These are phyloP conservation scores for Cathartes aura DNA, from an alignment of 2,113 vertebrate species.

Conservation along the genomic window DNA sequence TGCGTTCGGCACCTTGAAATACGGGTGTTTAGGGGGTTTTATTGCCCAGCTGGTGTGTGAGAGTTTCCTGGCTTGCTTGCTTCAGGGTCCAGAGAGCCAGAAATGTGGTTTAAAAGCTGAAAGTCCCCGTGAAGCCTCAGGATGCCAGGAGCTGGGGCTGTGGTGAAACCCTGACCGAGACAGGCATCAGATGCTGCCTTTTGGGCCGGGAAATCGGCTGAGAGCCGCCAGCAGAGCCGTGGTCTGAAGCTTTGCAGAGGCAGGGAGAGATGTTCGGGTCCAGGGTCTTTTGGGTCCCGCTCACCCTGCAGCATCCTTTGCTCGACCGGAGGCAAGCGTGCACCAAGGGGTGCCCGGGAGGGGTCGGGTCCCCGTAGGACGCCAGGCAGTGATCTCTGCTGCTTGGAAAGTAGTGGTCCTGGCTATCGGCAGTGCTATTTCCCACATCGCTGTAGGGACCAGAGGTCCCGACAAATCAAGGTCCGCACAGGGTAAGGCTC, in stretches of 20 bases:
- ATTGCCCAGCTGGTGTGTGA: fast-evolving
- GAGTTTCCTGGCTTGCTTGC: not conserved
- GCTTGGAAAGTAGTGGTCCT: not conserved
- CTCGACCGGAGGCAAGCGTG: fast-evolving
- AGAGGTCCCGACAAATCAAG: fast-evolving
- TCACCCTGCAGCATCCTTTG: not conserved
- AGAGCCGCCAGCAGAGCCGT: not conserved
- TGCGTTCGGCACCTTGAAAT: fast-evolving
- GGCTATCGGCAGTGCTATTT: not conserved
- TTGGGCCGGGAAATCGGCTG: not conserved
- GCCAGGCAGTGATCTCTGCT: not conserved
- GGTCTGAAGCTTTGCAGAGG: not conserved
- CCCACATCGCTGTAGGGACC: fast-evolving
- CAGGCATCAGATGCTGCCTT: not conserved
- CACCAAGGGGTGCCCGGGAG: not conserved
- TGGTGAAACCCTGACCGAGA: fast-evolving
- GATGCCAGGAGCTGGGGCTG: not conserved
- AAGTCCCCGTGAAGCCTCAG: not conserved
- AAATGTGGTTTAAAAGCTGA: not conserved
- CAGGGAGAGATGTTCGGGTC: too few relatives aligned
- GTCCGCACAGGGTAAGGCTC: fast-evolving
- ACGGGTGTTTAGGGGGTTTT: not conserved
- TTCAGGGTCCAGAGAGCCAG: not conserved
- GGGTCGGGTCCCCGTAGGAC: fast-evolving
- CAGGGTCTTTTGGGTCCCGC: not conserved